Base-by-base conservation (phyloP, 2,113 vertebrate species). In the Setophaga kirtlandii region DNA sequence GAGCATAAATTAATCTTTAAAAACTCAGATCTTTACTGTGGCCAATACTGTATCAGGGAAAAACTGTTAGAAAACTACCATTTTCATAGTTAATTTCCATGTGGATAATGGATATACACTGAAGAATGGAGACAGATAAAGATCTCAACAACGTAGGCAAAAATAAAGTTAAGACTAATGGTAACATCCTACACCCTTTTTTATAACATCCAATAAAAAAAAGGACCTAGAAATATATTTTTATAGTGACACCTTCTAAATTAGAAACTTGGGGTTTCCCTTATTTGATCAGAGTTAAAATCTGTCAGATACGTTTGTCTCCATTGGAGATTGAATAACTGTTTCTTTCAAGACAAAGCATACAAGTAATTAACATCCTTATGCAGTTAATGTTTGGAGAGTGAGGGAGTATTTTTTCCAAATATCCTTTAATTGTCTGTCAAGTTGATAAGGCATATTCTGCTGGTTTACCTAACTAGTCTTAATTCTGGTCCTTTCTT, bases 11-110 rank as follows among this genome's bases (percentile, higher is more conserved):
- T 59, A 35, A 6, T 46, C 87, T 90, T 75, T 63, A 6, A 44
- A 58, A 89, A 67, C 17, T 15, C 17, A 59, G 10, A 10, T 52
- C 31, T 94, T 73, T 46, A 46, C 49, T 70, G 18, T 65, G 52
- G 44, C 33, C 75, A 82, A 82, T 76, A 49, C 2, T 69, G 37
- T 80, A 82, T 68, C 31, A 65, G 27, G 35, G 22, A 27, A 77
- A 89, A 80, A 25, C 46, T 74, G 50, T 84, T 90, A 56, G 55
- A 79, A 90, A 92, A 65, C 33, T 60, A 52, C 58, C 16, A 12
- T 90, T 93, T 93, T 93, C 27, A 37, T 95, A 71, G 94, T 68
- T 89, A 90, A 85, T 82, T 89, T 88, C 62, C 11, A 31, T 55
- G 62, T 86, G 73, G 76, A 68, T 91, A 91, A 84, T 62, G 63